Conservation (phyloP, 2,888 invertebrate species). For the Mechanitis mazaeus region DNA sequence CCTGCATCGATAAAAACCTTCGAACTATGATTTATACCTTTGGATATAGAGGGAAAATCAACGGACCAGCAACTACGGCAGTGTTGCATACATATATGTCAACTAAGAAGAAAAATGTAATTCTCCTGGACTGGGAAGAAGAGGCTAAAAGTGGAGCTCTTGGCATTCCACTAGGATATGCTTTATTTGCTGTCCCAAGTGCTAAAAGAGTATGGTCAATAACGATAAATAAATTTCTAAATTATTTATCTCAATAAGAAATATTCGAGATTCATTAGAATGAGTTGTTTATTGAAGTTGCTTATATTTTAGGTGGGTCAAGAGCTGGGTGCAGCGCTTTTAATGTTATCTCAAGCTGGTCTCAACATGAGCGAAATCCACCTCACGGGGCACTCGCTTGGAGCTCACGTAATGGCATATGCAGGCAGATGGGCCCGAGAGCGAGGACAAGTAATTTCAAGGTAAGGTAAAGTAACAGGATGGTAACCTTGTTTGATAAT, state of each 20-base stretch:
- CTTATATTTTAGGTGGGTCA: conserved; percentile 29
- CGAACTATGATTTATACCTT: conserved; percentile 64
- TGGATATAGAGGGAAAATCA: conserved; percentile 54
- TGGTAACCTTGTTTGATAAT: not conserved
- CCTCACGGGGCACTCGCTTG: conserved; percentile 64
- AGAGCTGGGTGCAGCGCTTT: conserved; percentile 24
- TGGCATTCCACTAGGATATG: conserved; percentile 57
- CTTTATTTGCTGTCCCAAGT: conserved; percentile 57
- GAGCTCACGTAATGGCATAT: conserved; percentile 62
- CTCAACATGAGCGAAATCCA: conserved; percentile 53
- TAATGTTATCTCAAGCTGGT: conserved; percentile 47
- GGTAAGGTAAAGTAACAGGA: conserved; percentile 38
- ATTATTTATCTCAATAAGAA: no score
- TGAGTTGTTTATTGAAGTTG: no score
- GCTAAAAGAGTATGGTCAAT: conserved; percentile 48
- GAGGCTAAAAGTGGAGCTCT: conserved; percentile 57
- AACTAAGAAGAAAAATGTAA: conserved; percentile 57
- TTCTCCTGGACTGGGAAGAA: conserved; percentile 66
- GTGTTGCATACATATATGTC: conserved; percentile 53
- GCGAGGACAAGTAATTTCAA: conserved; percentile 44
- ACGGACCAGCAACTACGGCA: conserved; percentile 60
- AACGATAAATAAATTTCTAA: not conserved
- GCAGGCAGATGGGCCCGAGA: conserved; percentile 52
- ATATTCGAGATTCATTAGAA: no score
- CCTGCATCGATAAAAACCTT: conserved; percentile 47